Percentiles rank a stretch among this genome's conserved stretches.
Conservation (phyloP, 2,888 invertebrate genomes). For the Microplitis deprimator region DNA sequence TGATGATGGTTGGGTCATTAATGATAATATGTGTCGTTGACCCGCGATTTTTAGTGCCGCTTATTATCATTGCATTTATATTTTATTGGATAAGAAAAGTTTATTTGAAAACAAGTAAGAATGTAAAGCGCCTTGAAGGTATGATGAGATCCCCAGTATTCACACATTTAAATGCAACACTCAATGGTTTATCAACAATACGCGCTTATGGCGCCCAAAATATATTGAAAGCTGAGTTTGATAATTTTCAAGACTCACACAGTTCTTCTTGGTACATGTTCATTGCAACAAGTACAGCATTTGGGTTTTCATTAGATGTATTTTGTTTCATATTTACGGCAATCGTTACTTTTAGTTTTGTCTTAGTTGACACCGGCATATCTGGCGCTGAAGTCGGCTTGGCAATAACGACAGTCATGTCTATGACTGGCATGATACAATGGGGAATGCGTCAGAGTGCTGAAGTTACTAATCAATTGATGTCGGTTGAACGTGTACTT, state of each 20-base stretch:
- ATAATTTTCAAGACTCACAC: constrained; percentile 73
- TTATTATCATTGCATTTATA: constrained; percentile 74
- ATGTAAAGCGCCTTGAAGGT: constrained; percentile 79
- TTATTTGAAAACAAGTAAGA: constrained; percentile 81
- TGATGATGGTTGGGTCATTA: constrained; percentile 75
- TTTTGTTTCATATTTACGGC: constrained; percentile 78
- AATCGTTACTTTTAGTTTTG: constrained; percentile 79
- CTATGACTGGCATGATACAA: constrained; percentile 74
- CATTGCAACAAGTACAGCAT: constrained; percentile 69
- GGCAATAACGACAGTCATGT: constrained; percentile 72
- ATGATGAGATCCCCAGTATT: constrained; percentile 85
- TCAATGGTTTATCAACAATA: constrained; percentile 83
- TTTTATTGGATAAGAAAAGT: constrained; percentile 77
- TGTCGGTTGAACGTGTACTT: constrained; percentile 88
- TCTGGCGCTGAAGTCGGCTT: constrained; percentile 71
- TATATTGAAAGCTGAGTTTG: constrained; percentile 77
- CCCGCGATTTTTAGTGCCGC: constrained; percentile 76
- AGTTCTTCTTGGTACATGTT: constrained; percentile 72
- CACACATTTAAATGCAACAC: constrained; percentile 82
- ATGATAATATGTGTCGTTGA: constrained; percentile 77
- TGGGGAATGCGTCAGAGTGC: constrained; percentile 95
- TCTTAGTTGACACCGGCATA: constrained; percentile 62
- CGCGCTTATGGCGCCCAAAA: constrained; percentile 79
- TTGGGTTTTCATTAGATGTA: constrained; percentile 76
- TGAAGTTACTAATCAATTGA: constrained; percentile 90